Percentiles rank a stretch among this genome's conserved stretches.
Conservation (phyloP, 2,113 vertebrate species). For the Toxostoma redivivum region DNA sequence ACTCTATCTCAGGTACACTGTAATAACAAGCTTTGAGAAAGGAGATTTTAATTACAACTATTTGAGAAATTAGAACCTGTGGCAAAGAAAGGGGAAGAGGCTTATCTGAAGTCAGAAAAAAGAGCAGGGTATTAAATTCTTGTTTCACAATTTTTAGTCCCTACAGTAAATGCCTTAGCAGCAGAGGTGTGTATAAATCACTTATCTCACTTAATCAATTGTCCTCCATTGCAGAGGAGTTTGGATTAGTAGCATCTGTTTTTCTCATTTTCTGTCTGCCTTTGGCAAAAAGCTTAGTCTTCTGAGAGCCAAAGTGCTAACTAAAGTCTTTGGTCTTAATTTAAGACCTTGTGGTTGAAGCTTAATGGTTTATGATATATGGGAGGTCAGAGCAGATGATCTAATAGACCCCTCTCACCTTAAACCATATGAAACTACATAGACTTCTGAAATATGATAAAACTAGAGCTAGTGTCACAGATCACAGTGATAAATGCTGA, state of each 20-base stretch:
- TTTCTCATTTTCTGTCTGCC: slow-evolving; percentile 40
- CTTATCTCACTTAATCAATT: slow-evolving; percentile 43
- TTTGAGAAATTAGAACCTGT: neutral
- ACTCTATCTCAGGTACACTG: neutral
- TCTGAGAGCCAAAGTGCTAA: slow-evolving; percentile 41
- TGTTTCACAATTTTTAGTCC: neutral
- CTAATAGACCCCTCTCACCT: slow-evolving; percentile 50
- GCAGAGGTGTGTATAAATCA: slow-evolving; percentile 7
- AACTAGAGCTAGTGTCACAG: slow-evolving; percentile 4
- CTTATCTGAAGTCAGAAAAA: neutral
- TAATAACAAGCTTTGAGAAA: neutral
- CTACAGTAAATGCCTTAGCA: neutral
- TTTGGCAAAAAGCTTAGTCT: slow-evolving; percentile 43
- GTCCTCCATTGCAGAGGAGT: slow-evolving; percentile 14
- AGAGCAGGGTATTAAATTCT: neutral
- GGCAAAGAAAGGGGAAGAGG: neutral
- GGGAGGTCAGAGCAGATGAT: slow-evolving; percentile 27
- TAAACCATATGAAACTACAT: slow-evolving; percentile 39
- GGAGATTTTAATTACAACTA: neutral
- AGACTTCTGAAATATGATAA: slow-evolving; percentile 36
- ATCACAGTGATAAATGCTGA: slow-evolving; percentile 28
- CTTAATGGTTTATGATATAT: slow-evolving; percentile 51
- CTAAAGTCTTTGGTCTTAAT: slow-evolving; percentile 54
- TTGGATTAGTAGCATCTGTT: slow-evolving; percentile 38
- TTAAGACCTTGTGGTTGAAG: slow-evolving; percentile 41